Conservation (phyloP, 2,113 vertebrate species). For the Mirza zaza region DNA sequence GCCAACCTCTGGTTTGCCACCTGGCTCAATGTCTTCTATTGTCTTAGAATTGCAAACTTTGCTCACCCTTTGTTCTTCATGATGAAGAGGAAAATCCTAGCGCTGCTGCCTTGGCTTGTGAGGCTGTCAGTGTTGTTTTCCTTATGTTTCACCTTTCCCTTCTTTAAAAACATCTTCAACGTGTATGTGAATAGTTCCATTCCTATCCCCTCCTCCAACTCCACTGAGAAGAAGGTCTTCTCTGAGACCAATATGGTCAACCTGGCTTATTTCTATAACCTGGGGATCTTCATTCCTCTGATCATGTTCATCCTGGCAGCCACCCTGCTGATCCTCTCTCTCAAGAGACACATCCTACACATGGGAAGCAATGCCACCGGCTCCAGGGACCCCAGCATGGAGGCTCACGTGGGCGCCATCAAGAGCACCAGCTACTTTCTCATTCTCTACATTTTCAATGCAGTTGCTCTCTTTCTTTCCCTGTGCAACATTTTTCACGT, state of each 20-base stretch:
- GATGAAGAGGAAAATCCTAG: conserved; percentile 40
- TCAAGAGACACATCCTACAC: conserved; percentile 40
- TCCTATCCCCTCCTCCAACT: not conserved
- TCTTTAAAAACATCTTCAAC: not conserved
- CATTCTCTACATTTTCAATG: conserved; percentile 53
- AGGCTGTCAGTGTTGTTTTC: conserved; percentile 44
- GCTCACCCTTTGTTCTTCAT: conserved; percentile 20
- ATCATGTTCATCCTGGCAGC: conserved; percentile 7
- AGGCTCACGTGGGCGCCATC: conserved; percentile 66
- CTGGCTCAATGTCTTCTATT: conserved; percentile 70
- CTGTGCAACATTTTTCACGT: not conserved
- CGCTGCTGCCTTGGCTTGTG: conserved; percentile 28
- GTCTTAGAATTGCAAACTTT: conserved; percentile 53
- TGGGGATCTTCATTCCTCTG: conserved; percentile 46
- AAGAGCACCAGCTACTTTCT: conserved; percentile 58
- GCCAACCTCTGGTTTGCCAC: conserved; percentile 68
- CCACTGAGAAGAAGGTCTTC: not conserved
- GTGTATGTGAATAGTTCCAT: not conserved
- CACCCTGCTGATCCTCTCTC: conserved; percentile 58
- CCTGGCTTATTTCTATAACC: not conserved
- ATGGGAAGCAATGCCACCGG: conserved; percentile 47
- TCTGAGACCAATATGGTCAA: not conserved
- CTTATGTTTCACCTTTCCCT: not conserved
- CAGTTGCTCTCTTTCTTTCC: conserved; percentile 31
- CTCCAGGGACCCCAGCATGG: conserved; percentile 55